Evolutionary conservation across 2,888 invertebrate genomes (phyloP).

Genomic region (Caenorhabditis drosophilae): DNA sequence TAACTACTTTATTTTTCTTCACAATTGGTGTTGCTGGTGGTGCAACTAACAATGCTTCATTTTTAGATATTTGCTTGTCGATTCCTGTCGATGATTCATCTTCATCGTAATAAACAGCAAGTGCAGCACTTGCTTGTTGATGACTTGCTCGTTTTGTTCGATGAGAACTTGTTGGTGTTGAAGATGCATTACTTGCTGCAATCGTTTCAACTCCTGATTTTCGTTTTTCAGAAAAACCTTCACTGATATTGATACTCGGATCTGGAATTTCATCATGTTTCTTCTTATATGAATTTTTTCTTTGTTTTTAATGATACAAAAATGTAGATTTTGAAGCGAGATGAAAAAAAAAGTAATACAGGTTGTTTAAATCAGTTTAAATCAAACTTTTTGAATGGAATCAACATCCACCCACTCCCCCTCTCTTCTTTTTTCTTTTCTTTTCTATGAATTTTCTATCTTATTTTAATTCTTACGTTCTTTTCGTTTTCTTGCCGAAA

Average conservation of each 20-base stretch:
- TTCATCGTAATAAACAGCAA: slow-evolving; percentile 25
- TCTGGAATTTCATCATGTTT: no score
- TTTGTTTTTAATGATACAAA: no score
- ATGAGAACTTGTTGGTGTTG: slow-evolving; percentile 12
- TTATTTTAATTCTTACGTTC: background rate
- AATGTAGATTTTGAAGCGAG: no score
- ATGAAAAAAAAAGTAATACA: no score
- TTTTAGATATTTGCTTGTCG: background rate
- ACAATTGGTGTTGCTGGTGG: background rate
- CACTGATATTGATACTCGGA: no score
- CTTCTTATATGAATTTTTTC: no score
- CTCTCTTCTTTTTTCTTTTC: no score
- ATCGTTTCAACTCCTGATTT: slow-evolving; percentile 20
- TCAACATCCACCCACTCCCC: no score
- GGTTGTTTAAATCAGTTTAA: no score
- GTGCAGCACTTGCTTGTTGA: slow-evolving; percentile 21
- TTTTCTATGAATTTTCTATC: background rate
- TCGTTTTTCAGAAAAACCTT: slow-evolving; percentile 11
- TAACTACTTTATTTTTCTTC: background rate
- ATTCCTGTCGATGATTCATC: background rate
- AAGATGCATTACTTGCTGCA: background rate
- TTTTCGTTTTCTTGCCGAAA: slow-evolving; percentile 13
- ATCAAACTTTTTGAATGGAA: no score
- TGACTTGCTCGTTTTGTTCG: slow-evolving; percentile 32
- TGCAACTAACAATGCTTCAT: slow-evolving; percentile 1